Conservation (phyloP, 1,140 invertebrate genomes). For the Sesamia nonagrioides region DNA sequence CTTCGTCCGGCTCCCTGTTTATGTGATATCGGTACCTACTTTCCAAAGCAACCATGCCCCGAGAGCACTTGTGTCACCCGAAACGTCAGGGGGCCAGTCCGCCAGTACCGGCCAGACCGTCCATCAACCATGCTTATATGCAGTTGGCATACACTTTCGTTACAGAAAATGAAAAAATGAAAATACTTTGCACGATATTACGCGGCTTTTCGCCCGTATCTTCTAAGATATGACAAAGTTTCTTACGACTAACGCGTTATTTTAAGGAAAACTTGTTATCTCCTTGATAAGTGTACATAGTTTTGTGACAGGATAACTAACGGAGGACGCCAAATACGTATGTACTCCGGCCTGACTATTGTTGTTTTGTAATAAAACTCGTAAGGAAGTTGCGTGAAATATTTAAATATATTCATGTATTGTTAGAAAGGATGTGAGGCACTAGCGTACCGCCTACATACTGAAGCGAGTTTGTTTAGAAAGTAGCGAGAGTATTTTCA, state of each 20-base stretch:
- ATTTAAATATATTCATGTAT: slow-evolving; percentile 20
- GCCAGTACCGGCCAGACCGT: no score
- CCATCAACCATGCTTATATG: background rate
- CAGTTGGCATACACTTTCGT: background rate
- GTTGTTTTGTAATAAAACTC: slow-evolving; percentile 19
- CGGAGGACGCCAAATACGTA: slow-evolving; percentile 4
- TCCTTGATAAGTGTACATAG: background rate
- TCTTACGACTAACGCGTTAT: background rate
- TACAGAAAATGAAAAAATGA: background rate
- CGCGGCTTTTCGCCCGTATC: no score
- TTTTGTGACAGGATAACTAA: slow-evolving; percentile 14
- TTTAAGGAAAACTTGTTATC: no score
- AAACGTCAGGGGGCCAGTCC: no score
- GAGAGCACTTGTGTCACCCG: no score
- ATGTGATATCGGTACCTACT: no score
- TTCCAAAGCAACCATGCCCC: no score
- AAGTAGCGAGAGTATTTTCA: background rate
- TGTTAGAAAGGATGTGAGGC: background rate
- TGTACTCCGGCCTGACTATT: slow-evolving; percentile 12
- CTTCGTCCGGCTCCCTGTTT: no score
- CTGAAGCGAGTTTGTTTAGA: background rate
- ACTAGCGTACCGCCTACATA: background rate
- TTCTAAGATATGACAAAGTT: background rate
- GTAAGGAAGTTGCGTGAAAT: slow-evolving; percentile 1
- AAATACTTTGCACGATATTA: background rate